Conservation (phyloP, 2,888 invertebrate genomes). For the Drosophila rellima region DNA sequence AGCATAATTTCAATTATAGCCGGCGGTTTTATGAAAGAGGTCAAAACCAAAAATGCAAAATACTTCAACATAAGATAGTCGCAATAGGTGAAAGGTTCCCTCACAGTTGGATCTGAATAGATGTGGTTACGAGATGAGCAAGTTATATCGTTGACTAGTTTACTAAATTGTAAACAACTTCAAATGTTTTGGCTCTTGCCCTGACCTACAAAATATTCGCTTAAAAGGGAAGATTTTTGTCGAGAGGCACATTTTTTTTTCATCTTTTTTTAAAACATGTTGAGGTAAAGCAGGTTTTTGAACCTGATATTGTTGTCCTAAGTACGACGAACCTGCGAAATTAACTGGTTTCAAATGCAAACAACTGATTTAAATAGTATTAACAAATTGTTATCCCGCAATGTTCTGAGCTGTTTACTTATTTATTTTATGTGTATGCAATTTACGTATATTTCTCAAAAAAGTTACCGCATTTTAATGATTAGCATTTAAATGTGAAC, state of each 20-base stretch:
- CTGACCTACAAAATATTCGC: constrained; percentile 15
- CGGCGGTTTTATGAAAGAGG: constrained; percentile 14
- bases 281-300: constrained; percentile 32
- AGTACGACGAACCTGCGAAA: constrained; percentile 23
- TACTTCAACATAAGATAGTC: background rate
- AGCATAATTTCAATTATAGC: constrained; percentile 23
- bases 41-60: constrained; percentile 15
- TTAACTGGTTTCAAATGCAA: constrained; percentile 12
- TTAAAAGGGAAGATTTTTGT: too few relatives aligned
- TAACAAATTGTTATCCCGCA: background rate
- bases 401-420: constrained; percentile 1
- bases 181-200: background rate
- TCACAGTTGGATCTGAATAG: background rate
- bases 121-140: constrained; percentile 7
- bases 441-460: background rate
- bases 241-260: too few relatives aligned
- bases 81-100: constrained; percentile 20
- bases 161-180: constrained; percentile 3
- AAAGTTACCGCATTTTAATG: background rate
- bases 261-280: too few relatives aligned
- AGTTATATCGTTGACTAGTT: background rate
- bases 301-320: constrained; percentile 12
- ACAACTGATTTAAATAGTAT: background rate
- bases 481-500: background rate
- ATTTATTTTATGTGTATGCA: background rate